Evolutionary conservation across 2,888 invertebrate species (phyloP), one percentile per base, ranked within the genome.

Genomic region (Acanthococcus lagerstroemiae): DNA sequence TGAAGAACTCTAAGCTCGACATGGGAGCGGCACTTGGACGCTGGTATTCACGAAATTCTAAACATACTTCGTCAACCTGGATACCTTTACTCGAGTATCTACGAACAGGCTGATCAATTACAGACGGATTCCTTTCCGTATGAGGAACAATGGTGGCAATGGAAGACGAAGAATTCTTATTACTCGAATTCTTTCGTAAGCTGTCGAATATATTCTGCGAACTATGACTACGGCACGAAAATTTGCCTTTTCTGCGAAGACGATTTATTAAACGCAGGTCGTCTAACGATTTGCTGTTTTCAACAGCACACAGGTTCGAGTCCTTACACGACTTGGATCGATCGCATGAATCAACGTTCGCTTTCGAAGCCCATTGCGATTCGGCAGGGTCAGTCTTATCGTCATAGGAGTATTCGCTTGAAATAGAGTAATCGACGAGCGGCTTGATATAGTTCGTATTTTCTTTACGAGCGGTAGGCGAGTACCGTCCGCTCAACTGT

Each of bases 221-320:
- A 25, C 58, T 58, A n/a, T n/a, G 30, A n/a, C 58, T 58, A 7
- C 45, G 44, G 3, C 17, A 24, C 1, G 7, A 12, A 3, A 17
- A n/a, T 17, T 37, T 45, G 15, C 25, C 25, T 17, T 25, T 19
- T 1, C 45, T 45, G 7, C 24, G 44, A 25, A 25, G 6, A 24
- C 46, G 58, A 17, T 17, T 25, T n/a, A 58, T 45, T 4, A 24
- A 24, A 45, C 58, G 21, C n/a, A 58, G 25, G 45, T 58, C 58
- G 22, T 58, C 58, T 25, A 58, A 45, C 17, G 58, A 58, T 58
- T 58, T 58, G 45, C 58, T 58, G 19, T 7, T 58, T 17, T 58
- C 58, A 7, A 24, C 22, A 15, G n/a, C 37, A 24, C 2, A 22
- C 4, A 30, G 37, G 30, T 50, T 50, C 3, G 4, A 50, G 1